Percentiles rank a stretch among this genome's conserved stretches.
Conservation (phyloP, 2,113 vertebrate genomes). For the Gambusia affinis region DNA sequence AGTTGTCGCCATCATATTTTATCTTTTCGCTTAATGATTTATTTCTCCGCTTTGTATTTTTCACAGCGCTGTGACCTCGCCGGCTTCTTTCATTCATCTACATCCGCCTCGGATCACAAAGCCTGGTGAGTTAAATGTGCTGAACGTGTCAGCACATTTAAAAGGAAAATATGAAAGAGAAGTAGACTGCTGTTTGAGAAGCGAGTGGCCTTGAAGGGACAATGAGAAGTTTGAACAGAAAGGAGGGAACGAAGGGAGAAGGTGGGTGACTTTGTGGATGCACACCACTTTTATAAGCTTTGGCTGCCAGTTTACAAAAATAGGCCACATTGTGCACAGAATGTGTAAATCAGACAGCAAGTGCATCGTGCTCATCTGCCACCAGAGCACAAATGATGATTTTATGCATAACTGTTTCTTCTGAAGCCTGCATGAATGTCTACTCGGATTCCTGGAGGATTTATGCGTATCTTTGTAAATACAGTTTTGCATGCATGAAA, state of each 20-base stretch:
- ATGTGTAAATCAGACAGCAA: conserved; percentile 6
- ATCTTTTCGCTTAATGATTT: conserved; percentile 3
- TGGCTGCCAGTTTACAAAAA: conserved; percentile 43
- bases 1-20: conserved; percentile 7
- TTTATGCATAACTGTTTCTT: conserved; percentile 12
- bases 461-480: background rate
- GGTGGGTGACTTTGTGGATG: conserved; percentile 25
- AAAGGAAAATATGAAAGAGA: conserved; percentile 10
- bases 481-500: conserved; percentile 6
- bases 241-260: background rate
- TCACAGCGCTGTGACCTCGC: conserved; percentile 8
- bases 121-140: background rate
- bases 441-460: background rate
- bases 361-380: background rate
- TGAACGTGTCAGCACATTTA: background rate
- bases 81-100: conserved; percentile 1
- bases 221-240: background rate
- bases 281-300: conserved; percentile 38
- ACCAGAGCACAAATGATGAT: conserved; percentile 16
- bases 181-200: conserved; percentile 1
- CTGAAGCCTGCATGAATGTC: background rate
- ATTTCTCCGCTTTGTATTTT: conserved; percentile 13
- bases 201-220: conserved; percentile 3
- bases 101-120: background rate
- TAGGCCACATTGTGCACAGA: conserved; percentile 42